Conservation (phyloP, 92 coral and sea anemone species). For the Hydrozoanthus gracilis region DNA sequence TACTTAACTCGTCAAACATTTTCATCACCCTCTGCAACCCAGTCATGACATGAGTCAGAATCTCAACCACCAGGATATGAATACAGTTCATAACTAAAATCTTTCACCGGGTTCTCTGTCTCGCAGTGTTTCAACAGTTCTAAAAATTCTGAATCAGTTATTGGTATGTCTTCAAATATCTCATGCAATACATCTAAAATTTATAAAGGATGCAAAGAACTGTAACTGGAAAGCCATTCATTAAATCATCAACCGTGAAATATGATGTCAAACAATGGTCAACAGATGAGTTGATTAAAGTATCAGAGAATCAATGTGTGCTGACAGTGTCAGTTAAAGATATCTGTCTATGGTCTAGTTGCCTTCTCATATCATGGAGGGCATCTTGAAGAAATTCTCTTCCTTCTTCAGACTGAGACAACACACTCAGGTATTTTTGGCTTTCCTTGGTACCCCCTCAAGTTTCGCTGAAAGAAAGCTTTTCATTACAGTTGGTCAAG, state of each 20-base stretch:
- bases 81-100: slow-evolving; percentile 7
- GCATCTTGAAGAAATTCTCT: background rate
- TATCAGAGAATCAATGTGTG: slow-evolving; percentile 8
- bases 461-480: slow-evolving; percentile 20
- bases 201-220: background rate
- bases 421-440: background rate
- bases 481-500: slow-evolving; percentile 9
- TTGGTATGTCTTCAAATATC: background rate
- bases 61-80: background rate
- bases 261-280: slow-evolving; percentile 18
- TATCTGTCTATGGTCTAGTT: slow-evolving; percentile 2
- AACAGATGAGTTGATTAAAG: background rate
- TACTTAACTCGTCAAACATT: background rate
- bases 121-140: background rate
- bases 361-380: slow-evolving; percentile 11
- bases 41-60: slow-evolving; percentile 3
- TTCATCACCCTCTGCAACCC: background rate
- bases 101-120: background rate
- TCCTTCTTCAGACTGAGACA: background rate
- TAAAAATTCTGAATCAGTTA: background rate
- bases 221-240: background rate
- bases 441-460: slow-evolving; percentile 16
- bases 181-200: slow-evolving; percentile 9
- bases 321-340: slow-evolving; percentile 12
- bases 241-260: background rate